Conservation (phyloP, 2,113 vertebrate genomes). For the Chionis minor region DNA sequence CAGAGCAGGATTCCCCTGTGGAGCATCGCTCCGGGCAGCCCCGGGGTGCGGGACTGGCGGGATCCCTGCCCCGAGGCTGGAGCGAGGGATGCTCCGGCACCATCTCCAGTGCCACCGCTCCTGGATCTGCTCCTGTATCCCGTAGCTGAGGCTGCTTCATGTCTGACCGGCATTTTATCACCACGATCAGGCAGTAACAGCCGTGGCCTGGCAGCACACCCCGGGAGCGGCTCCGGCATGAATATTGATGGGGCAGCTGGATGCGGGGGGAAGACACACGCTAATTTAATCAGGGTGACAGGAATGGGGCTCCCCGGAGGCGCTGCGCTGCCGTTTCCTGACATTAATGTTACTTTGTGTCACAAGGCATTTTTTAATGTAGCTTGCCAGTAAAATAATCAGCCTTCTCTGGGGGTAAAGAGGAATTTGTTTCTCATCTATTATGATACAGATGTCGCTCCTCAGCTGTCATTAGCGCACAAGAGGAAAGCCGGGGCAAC, state of each 20-base stretch:
- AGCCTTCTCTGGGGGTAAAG: not conserved
- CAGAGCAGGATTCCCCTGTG: not conserved
- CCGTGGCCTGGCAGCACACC: not conserved
- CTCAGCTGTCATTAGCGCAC: conserved; percentile 11
- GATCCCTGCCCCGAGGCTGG: not conserved
- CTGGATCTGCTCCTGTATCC: not conserved
- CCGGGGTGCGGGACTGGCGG: not conserved
- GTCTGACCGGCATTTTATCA: not conserved
- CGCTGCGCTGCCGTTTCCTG: not conserved
- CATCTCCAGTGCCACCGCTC: rapidly evolving
- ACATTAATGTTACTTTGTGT: conserved; percentile 15
- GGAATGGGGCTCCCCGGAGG: not conserved
- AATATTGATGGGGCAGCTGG: not conserved
- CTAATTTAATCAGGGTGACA: conserved; percentile 42
- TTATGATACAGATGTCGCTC: conserved; percentile 3
- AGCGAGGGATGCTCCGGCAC: not conserved
- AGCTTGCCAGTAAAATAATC: conserved; percentile 17
- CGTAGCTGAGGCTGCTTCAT: not conserved
- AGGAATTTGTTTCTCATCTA: conserved; percentile 11
- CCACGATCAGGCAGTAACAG: not conserved
- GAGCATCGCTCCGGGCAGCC: not conserved
- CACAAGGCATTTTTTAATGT: conserved; percentile 19
- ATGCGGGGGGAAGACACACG: not conserved
- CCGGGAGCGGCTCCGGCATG: not conserved
- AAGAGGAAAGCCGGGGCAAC: not conserved